Evolutionary conservation across 2,888 invertebrate genomes (phyloP).

Genomic region (Hirtodrosophila confusa): DNA sequence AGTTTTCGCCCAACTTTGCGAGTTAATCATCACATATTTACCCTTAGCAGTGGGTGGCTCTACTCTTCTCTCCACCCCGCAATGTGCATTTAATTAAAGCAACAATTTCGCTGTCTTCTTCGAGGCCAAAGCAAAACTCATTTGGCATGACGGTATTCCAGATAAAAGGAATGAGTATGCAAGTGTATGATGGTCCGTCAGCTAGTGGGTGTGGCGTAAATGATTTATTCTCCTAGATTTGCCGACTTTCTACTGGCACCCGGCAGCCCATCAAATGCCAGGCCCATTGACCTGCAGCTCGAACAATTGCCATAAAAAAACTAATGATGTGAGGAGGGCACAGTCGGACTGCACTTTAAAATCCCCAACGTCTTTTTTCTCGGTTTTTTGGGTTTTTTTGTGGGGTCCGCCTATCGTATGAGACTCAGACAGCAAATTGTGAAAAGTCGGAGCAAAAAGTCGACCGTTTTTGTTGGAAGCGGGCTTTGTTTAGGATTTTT

Average conservation of each 20-base stretch:
- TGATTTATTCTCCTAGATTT: slow-evolving; percentile 28
- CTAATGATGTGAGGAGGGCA: slow-evolving; percentile 36
- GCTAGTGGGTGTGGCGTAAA: slow-evolving; percentile 25
- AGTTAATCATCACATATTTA: slow-evolving; percentile 45
- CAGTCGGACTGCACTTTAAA: slow-evolving; percentile 5
- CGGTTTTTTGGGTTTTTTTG: neutral
- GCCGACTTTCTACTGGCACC: neutral
- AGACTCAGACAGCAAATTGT: slow-evolving; percentile 6
- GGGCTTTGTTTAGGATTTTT: slow-evolving; percentile 13
- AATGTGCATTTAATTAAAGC: slow-evolving; percentile 60
- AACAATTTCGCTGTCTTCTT: slow-evolving; percentile 31
- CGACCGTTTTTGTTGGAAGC: slow-evolving; percentile 35
- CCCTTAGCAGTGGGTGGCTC: slow-evolving; percentile 10
- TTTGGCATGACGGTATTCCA: slow-evolving; percentile 28
- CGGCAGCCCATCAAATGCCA: slow-evolving; percentile 4
- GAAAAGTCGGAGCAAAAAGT: slow-evolving; percentile 56
- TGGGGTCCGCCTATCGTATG: too few relatives aligned
- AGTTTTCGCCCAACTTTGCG: slow-evolving; percentile 13
- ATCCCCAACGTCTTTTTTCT: neutral
- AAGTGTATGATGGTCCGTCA: neutral
- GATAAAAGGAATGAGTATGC: neutral
- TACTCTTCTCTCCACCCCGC: neutral
- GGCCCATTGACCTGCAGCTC: slow-evolving; percentile 42
- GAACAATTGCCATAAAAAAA: slow-evolving; percentile 32
- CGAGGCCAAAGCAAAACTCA: slow-evolving; percentile 57